A percentile compares a stretch with the other conserved stretches of the same genome.
Evolutionary conservation across 2,888 invertebrate species (phyloP).

Genomic region (Zelleria hepariella): DNA sequence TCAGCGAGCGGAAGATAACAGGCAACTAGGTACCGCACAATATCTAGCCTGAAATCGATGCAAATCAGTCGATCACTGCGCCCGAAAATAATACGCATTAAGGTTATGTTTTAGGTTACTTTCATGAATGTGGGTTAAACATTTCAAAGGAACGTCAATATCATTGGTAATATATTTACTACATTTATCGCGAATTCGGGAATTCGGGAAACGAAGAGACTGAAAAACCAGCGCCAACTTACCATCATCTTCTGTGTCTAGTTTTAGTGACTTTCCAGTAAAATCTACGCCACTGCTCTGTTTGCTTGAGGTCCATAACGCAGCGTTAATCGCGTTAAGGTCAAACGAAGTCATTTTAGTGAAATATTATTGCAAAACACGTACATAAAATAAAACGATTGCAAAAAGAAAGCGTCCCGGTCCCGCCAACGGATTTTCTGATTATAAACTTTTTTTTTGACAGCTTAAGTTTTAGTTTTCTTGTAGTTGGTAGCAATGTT

Average conservation of each 20-base stretch:
- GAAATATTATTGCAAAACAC: background rate
- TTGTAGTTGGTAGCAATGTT: background rate
- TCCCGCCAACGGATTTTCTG: conserved; percentile 4
- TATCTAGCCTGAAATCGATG: no score
- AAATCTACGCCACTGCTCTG: conserved; percentile 80
- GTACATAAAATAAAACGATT: conserved; percentile 9
- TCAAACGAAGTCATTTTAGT: conserved; percentile 61
- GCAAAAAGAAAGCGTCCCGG: background rate
- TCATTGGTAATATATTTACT: background rate
- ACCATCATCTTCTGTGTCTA: conserved; percentile 87
- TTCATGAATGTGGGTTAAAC: no score
- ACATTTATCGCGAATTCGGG: background rate
- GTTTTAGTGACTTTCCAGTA: conserved; percentile 82
- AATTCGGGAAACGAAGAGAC: background rate
- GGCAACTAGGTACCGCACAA: no score
- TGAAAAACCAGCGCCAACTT: conserved; percentile 26
- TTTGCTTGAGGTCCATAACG: conserved; percentile 54
- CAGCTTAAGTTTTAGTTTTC: background rate
- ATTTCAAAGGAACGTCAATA: no score
- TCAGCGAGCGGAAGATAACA: no score
- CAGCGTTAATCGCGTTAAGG: conserved; percentile 67
- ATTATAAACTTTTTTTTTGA: background rate
- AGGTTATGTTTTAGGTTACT: background rate
- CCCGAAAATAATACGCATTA: background rate
- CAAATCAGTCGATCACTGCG: no score